These are phyloP conservation scores for Cenopis cana DNA, from an alignment of 2,888 invertebrate genomes.

Conservation along the genomic window DNA sequence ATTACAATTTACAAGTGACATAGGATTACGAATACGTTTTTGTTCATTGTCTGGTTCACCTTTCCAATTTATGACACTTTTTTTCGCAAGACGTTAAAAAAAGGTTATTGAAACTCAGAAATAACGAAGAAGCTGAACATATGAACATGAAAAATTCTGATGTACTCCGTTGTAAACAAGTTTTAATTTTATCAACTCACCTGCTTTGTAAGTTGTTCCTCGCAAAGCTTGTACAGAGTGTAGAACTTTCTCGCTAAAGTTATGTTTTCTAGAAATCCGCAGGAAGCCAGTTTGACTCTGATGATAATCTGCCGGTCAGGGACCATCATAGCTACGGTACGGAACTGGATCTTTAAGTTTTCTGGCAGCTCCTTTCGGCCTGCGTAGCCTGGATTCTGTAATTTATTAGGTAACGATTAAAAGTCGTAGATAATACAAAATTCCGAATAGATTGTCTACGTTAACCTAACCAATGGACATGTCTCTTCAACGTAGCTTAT, in stretches of 20 bases:
- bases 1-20: too few species aligned
- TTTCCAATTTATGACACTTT: too few species aligned
- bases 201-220: constrained; percentile 98
- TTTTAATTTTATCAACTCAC: constrained; percentile 65
- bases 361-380: constrained; percentile 98
- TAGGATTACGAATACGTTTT: too few species aligned
- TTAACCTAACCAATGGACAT: too few species aligned
- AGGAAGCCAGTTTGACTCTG: constrained; percentile 97
- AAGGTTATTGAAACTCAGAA: too few species aligned
- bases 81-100: too few species aligned
- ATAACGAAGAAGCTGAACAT: too few species aligned
- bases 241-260: constrained; percentile 98
- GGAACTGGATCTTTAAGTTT: constrained; percentile 98
- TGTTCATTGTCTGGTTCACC: too few species aligned
- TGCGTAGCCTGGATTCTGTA: constrained; percentile 98
- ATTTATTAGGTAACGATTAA: background rate
- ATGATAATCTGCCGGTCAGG: constrained; percentile 99
- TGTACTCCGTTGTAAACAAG: background rate
- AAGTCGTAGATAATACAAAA: too few species aligned
- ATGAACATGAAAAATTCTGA: background rate
- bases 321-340: constrained; percentile 99
- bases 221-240: constrained; percentile 97
- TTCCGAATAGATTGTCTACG: too few species aligned
- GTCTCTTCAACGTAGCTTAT: too few species aligned
- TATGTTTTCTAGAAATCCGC: constrained; percentile 98